Evolutionary conservation across 2,113 vertebrate genomes (phyloP).

Genomic region (Hyla sarda): DNA sequence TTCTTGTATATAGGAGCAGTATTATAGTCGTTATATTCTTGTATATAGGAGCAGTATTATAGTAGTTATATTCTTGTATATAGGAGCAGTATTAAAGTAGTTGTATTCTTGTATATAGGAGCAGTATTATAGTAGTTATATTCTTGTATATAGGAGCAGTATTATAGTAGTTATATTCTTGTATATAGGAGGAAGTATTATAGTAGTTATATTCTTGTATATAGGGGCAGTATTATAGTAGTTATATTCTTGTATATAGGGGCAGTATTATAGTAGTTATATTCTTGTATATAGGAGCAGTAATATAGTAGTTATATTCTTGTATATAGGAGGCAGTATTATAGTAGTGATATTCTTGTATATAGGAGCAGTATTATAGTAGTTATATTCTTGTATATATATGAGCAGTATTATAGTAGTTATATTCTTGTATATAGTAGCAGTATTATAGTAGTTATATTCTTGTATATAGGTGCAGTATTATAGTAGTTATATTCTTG

Average conservation of each 20-base stretch:
- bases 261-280: background rate
- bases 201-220: background rate
- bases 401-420: too few relatives aligned
- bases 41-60: background rate
- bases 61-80: slow-evolving; percentile 7
- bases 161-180: background rate
- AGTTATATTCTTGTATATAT: too few relatives aligned
- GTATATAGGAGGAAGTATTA: background rate
- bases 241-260: background rate
- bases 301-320: background rate
- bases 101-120: background rate
- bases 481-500: slow-evolving; percentile 6
- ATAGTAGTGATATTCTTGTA: slow-evolving; percentile 9
- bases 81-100: background rate
- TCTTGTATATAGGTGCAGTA: too few relatives aligned
- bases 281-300: background rate
- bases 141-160: background rate
- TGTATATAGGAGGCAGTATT: background rate
- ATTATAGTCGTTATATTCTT: background rate
- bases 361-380: background rate
- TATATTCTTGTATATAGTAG: too few relatives aligned
- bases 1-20: background rate
- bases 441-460: too few relatives aligned
- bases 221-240: background rate
- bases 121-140: background rate